Percentiles rank a stretch among this genome's conserved stretches.
Evolutionary conservation across 2,888 invertebrate genomes (phyloP).

Genomic region (Polydrusus cervinus): DNA sequence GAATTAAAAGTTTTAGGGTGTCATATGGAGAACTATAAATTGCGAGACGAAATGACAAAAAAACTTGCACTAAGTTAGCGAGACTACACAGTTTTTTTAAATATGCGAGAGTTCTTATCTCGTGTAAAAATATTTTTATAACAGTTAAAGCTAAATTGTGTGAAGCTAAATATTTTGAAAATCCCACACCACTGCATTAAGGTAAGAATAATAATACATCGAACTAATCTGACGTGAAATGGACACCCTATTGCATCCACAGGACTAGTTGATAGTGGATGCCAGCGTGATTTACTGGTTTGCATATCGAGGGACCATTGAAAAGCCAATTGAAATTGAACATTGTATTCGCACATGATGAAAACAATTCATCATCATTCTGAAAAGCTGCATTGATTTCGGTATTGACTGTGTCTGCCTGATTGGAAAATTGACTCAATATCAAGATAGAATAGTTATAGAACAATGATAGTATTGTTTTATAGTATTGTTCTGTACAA

Average conservation of each 20-base stretch:
- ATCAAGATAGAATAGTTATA: no score
- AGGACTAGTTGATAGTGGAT: constrained; percentile 69
- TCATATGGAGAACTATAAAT: no score
- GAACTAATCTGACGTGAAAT: constrained; percentile 63
- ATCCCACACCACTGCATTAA: not conserved
- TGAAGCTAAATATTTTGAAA: not conserved
- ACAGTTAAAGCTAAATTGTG: no score
- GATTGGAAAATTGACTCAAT: constrained; percentile 1
- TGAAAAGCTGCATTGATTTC: not conserved
- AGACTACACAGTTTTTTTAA: no score
- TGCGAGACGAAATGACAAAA: no score
- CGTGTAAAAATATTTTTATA: no score
- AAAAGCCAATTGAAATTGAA: constrained; percentile 72
- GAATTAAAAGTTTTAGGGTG: no score
- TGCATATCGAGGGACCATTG: constrained; percentile 70
- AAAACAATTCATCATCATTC: constrained; percentile 71
- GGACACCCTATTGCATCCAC: constrained; percentile 58
- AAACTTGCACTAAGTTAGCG: no score
- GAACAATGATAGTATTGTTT: no score
- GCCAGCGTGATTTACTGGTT: constrained; percentile 69
- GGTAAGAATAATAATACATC: constrained; percentile 36
- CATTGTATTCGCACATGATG: constrained; percentile 72
- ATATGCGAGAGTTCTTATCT: no score
- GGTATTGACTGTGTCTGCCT: constrained; percentile 3
- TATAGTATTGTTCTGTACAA: no score